Evolutionary conservation across 2,113 vertebrate species (phyloP).

Genomic region (Saguinus imperator): DNA sequence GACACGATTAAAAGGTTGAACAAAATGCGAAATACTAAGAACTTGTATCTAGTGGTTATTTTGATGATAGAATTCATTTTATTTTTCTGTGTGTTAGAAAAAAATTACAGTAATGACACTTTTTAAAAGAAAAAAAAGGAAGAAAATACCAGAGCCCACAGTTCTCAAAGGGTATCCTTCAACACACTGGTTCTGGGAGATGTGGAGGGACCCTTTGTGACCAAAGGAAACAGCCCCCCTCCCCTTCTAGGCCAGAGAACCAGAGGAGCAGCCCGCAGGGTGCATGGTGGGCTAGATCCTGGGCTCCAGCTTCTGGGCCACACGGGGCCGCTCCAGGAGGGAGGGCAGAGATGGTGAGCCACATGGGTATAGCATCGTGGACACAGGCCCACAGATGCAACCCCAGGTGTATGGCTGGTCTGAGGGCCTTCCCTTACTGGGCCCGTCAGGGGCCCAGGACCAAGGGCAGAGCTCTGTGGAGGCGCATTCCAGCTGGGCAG

Average conservation of each 20-base stretch:
- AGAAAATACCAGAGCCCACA: neutral
- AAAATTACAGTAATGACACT: neutral
- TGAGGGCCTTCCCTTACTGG: neutral
- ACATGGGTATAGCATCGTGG: accelerated
- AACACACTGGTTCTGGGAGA: neutral
- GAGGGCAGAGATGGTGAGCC: neutral
- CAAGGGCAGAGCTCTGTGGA: accelerated
- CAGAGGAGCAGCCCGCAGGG: too few relatives aligned
- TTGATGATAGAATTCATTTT: neutral
- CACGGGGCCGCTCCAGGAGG: neutral
- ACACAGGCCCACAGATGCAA: neutral
- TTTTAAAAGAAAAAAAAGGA: neutral
- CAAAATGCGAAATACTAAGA: neutral
- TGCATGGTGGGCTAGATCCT: neutral
- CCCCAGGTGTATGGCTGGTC: neutral
- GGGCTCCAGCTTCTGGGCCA: neutral
- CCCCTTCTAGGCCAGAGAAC: too few relatives aligned
- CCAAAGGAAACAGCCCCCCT: neutral
- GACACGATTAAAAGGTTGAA: neutral
- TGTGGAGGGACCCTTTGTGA: too few relatives aligned
- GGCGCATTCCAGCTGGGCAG: too few relatives aligned
- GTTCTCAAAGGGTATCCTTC: neutral
- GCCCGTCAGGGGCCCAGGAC: neutral
- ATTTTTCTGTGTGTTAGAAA: neutral
- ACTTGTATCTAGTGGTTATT: neutral